A percentile compares a stretch with the other conserved stretches of the same genome.
phyloP scores from a whole-genome alignment of 2,113 vertebrate species.

The Poicephalus gulielmi region DNA sequence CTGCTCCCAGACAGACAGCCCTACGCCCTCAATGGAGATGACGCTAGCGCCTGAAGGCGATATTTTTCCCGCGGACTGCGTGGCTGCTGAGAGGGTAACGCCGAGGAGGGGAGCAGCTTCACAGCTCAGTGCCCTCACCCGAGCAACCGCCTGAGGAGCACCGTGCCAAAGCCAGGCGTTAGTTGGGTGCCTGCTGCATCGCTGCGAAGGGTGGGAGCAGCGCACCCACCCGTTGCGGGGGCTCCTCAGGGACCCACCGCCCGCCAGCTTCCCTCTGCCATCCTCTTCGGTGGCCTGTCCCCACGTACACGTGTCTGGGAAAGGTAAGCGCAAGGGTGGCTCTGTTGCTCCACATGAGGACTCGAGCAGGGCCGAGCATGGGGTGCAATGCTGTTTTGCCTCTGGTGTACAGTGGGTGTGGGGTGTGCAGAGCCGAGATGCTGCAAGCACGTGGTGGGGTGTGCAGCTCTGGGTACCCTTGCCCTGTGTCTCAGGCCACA shows the following conservation, averaged over 20 bases:
- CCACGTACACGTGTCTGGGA: background rate
- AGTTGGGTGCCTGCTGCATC: background rate
- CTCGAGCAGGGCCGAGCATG: fast-evolving
- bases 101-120: constrained; percentile 6
- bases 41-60: background rate
- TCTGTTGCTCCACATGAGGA: background rate
- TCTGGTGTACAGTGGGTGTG: fast-evolving
- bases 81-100: background rate
- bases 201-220: background rate
- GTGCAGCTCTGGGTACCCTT: fast-evolving
- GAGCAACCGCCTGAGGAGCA: background rate
- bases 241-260: background rate
- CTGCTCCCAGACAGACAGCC: background rate
- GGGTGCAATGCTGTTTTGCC: background rate
- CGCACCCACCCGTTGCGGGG: background rate
- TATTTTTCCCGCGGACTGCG: background rate
- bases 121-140: background rate
- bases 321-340: background rate
- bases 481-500: fast-evolving
- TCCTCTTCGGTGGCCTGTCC: background rate
- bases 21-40: background rate
- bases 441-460: fast-evolving
- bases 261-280: background rate
- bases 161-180: background rate
- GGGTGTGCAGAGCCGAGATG: background rate